Base-by-base conservation (phyloP, 1,140 invertebrate genomes). In the Eriosoma lanigerum region DNA sequence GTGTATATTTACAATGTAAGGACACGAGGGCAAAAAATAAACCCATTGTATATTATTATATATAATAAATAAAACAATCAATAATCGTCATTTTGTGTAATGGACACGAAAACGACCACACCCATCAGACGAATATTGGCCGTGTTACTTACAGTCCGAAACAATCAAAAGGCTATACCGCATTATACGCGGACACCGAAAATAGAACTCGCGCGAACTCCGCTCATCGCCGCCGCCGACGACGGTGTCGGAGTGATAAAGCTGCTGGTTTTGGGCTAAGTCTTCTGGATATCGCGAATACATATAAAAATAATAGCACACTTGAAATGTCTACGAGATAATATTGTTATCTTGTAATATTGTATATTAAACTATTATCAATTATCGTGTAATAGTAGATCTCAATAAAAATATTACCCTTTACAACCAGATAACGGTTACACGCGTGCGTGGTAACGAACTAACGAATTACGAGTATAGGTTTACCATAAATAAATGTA, bases 81-180 rank as follows among this genome's bases (percentile, higher is more conserved):
- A 78, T 78, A 78, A 78, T 38, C 75, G 75, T 78, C 58, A 78
- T 78, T 78, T 62, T 15, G 44, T 62, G 75, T 78, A 78, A 78
- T 78, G 75, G 75, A 78, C 56, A 78, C 56, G 38, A 78, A 60
- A 78, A 78, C 75, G 75, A 78, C 75, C 75, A 78, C 75, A 78
- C 75, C 75, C 75, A 62, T 60, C 60, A 78, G 56, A 38, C 32
- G 75, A 62, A 26, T 78, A 48, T 60, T 29, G 54, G 72, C 17
- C n/a, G n/a, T 48, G 75, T 78, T 78, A 78, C 54, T 78, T 78
- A 78, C 75, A 44, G 56, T 78, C 44, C 8, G 24, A 46, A 58
- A 32, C 75, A 78, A 78, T 78, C 75, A 29, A 78, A 78, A 58
- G 17, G n/a, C 38, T n/a, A n/a, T 70, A 32, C n/a, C n/a, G n/a